Evolutionary conservation across 2,113 vertebrate species (phyloP).

Genomic region (Natator depressus): DNA sequence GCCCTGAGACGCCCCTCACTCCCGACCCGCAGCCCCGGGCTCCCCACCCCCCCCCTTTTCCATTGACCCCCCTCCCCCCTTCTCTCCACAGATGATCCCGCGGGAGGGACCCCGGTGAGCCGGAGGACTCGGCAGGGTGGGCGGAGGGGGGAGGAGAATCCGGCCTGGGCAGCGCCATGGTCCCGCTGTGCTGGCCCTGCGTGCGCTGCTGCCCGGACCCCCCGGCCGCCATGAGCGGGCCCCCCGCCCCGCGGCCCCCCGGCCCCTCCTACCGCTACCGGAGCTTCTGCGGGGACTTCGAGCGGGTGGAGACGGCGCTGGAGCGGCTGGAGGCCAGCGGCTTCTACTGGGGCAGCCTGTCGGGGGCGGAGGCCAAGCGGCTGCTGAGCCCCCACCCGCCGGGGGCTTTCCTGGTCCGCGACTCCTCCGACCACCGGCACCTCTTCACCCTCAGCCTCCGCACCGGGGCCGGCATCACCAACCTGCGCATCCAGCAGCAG

Average conservation of each 20-base stretch:
- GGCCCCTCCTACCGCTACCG: conserved; percentile 41
- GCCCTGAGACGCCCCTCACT: background rate
- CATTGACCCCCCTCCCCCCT: background rate
- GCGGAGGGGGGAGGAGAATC: background rate
- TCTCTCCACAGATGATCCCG: background rate
- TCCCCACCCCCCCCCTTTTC: background rate
- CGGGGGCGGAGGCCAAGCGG: conserved; percentile 46
- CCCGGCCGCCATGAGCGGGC: conserved; percentile 25
- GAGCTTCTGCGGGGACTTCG: conserved; percentile 53
- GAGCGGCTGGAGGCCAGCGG: conserved; percentile 52
- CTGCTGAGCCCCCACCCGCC: conserved; percentile 42
- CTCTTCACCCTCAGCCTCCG: conserved; percentile 57
- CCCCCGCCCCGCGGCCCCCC: background rate
- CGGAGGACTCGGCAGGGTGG: background rate
- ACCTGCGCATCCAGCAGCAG: conserved; percentile 51
- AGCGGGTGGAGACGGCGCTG: conserved; percentile 41
- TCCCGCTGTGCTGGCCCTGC: conserved; percentile 45
- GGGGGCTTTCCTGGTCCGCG: conserved; percentile 56
- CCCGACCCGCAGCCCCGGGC: background rate
- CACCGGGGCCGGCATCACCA: conserved; percentile 54
- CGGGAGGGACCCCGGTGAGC: background rate
- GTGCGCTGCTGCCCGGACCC: conserved; percentile 7
- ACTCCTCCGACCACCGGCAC: conserved; percentile 51
- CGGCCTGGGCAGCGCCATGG: conserved; percentile 24
- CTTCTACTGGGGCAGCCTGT: conserved; percentile 62